Percentiles rank a stretch among this genome's conserved stretches.
Conservation (phyloP, 2,797 vertebrate genomes). For the Urosaurus nigricauda region DNA sequence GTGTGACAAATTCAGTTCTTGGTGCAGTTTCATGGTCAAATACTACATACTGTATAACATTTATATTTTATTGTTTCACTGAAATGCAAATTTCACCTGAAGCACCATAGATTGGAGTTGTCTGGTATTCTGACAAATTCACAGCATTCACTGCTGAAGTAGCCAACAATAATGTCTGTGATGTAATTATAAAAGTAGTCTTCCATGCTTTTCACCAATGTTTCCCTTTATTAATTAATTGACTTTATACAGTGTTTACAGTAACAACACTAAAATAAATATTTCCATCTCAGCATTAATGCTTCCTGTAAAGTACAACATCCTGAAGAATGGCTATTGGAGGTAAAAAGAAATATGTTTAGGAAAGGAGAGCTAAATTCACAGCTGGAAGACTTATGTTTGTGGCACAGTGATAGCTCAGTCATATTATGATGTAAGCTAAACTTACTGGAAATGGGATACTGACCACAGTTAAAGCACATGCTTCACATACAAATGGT, state of each 20-base stretch:
- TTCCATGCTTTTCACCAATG: not conserved
- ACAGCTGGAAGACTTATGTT: not conserved
- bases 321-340: constrained; percentile 24
- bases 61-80: constrained; percentile 21
- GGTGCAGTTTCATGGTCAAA: not conserved
- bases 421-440: not conserved
- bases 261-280: not conserved
- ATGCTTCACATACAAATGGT: not conserved
- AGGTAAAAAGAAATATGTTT: not conserved
- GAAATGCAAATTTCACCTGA: constrained; percentile 18
- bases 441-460: not conserved
- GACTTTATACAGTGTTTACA: constrained; percentile 25
- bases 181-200: not conserved
- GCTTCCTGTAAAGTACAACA: constrained; percentile 18
- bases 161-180: not conserved
- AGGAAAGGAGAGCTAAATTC: not conserved
- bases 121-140: constrained; percentile 25
- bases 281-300: not conserved
- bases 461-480: not conserved
- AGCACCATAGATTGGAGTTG: constrained; percentile 33
- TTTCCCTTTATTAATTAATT: constrained; percentile 1
- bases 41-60: constrained; percentile 6
- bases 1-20: not conserved
- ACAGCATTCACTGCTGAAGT: not conserved
- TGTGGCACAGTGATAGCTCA: not conserved